phyloP scores from a whole-genome alignment of 2,888 invertebrate genomes.

The Orthosia cruda region DNA sequence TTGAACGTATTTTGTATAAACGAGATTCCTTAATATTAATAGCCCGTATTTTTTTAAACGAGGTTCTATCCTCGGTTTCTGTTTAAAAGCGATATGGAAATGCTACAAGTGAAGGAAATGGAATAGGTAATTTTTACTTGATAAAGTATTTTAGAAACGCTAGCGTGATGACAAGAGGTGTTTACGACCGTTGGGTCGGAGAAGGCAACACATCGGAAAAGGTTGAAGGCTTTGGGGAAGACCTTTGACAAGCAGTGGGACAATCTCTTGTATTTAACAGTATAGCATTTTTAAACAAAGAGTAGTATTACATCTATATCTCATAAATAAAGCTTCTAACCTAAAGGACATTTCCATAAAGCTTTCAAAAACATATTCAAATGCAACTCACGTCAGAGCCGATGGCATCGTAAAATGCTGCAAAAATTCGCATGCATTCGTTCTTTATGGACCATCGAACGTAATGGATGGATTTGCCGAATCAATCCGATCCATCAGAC shows the following conservation, averaged over 20 bases:
- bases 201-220: too few species aligned
- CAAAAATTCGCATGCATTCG: conserved; percentile 6
- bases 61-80: too few species aligned
- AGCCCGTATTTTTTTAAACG: not conserved
- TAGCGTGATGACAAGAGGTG: too few species aligned
- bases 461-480: conserved; percentile 12
- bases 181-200: too few species aligned
- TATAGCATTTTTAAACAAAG: not conserved
- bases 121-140: not conserved
- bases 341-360: not conserved
- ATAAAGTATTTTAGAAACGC: not conserved
- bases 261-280: too few species aligned
- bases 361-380: not conserved
- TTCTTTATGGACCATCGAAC: conserved; percentile 30
- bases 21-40: too few species aligned
- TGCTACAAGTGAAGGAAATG: not conserved
- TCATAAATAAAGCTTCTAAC: not conserved
- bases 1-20: not conserved
- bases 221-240: too few species aligned
- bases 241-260: too few species aligned
- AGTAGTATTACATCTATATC: not conserved
- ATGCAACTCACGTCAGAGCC: not conserved
- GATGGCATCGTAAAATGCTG: conserved; percentile 14
- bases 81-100: not conserved
- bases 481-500: conserved; percentile 11